A percentile compares a stretch with the other conserved stretches of the same genome.
Conservation (phyloP, 2,888 invertebrate genomes). For the Pristionchus fissidentatus region DNA sequence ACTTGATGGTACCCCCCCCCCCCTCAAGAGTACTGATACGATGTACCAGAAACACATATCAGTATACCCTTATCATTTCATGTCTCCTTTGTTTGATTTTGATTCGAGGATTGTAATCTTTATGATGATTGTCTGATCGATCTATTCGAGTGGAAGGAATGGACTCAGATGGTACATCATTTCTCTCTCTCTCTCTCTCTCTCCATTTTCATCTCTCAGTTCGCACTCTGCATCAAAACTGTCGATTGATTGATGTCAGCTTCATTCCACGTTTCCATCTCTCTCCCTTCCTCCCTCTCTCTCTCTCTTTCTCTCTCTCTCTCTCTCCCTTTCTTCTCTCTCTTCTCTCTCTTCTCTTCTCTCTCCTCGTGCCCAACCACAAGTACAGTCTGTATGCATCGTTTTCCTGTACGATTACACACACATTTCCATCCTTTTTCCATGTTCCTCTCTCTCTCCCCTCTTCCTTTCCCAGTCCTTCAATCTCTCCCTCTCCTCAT, state of each 20-base stretch:
- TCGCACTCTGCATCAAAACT: too few species aligned
- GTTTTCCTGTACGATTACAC: neutral
- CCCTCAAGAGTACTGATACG: too few species aligned
- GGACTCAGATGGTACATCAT: neutral
- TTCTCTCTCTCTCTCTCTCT: too few species aligned
- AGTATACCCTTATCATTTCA: neutral
- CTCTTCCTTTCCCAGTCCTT: neutral
- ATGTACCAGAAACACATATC: too few species aligned
- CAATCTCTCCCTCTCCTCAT: conserved; percentile 12
- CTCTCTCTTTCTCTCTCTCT: neutral
- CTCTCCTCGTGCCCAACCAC: neutral
- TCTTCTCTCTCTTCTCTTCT: neutral
- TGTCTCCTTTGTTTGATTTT: neutral
- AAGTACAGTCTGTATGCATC: conserved; percentile 8
- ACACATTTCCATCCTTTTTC: neutral
- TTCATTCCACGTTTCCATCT: conserved; percentile 8
- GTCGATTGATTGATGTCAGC: conserved; percentile 14
- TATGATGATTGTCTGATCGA: neutral
- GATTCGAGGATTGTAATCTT: neutral
- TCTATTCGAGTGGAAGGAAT: neutral
- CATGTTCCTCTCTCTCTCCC: neutral
- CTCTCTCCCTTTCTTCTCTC: neutral
- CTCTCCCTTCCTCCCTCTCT: neutral
- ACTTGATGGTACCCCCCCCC: too few species aligned
- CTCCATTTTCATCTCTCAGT: too few species aligned